Evolutionary conservation across 2,797 vertebrate genomes (phyloP).

Genomic region (Sparidentex hasta): DNA sequence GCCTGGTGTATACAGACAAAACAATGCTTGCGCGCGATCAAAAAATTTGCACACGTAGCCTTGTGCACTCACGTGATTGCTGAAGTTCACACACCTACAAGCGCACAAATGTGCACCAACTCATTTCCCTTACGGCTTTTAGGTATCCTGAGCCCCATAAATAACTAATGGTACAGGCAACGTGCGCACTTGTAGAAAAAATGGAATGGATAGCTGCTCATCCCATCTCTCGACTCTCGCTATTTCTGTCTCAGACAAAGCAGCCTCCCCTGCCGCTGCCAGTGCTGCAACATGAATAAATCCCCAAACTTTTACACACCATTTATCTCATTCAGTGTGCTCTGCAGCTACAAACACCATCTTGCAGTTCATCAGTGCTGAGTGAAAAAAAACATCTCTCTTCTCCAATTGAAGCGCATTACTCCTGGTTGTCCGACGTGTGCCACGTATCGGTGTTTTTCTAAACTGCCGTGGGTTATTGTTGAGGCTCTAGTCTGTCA

Average conservation of each 20-base stretch:
- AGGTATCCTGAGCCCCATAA: slow-evolving; percentile 9
- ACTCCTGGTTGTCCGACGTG: slow-evolving; percentile 14
- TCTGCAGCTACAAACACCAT: slow-evolving; percentile 24
- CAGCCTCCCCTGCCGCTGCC: slow-evolving; percentile 5
- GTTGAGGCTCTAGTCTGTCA: slow-evolving; percentile 43
- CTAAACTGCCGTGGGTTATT: slow-evolving; percentile 29
- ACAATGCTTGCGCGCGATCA: neutral
- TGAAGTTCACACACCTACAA: neutral
- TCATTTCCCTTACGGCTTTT: neutral
- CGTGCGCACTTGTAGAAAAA: neutral
- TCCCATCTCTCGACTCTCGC: slow-evolving; percentile 18
- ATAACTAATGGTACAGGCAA: slow-evolving; percentile 18
- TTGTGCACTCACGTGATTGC: neutral
- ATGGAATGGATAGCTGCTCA: slow-evolving; percentile 11
- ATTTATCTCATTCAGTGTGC: slow-evolving; percentile 32
- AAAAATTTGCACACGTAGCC: neutral
- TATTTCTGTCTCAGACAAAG: slow-evolving; percentile 35
- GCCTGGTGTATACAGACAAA: neutral
- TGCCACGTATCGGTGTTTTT: slow-evolving; percentile 24
- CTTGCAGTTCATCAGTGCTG: slow-evolving; percentile 22
- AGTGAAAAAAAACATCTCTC: slow-evolving; percentile 1
- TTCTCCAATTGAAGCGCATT: neutral
- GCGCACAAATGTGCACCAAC: neutral
- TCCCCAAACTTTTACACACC: slow-evolving; percentile 25
- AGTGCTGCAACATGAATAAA: slow-evolving; percentile 40